Conservation (phyloP, 2,888 invertebrate genomes). For the Punctoribates punctum region DNA sequence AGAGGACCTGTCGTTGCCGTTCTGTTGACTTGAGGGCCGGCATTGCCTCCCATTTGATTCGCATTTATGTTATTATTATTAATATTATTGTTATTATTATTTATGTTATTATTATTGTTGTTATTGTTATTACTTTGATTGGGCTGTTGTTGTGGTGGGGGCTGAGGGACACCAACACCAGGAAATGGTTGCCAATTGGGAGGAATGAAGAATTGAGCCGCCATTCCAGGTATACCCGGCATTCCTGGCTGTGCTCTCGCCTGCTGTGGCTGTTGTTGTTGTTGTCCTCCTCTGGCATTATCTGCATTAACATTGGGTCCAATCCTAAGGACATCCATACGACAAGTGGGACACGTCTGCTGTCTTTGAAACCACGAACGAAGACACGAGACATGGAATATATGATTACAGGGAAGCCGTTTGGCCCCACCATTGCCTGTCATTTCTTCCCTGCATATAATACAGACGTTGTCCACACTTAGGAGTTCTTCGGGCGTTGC, state of each 20-base stretch:
- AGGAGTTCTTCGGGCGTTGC: conserved; percentile 87
- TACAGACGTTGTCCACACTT: conserved; percentile 94
- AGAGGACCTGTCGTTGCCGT: conserved; percentile 1
- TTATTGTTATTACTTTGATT: no score
- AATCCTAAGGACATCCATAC: conserved; percentile 69
- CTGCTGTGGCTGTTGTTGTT: conserved; percentile 42
- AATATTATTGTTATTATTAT: conserved; percentile 6
- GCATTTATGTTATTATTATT: conserved; percentile 1
- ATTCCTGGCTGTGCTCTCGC: conserved; percentile 31
- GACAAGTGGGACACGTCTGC: conserved; percentile 98
- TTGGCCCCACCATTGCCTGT: conserved; percentile 63
- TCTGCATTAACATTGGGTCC: background rate
- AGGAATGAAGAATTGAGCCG: background rate
- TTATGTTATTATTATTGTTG: no score
- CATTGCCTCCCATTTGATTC: background rate
- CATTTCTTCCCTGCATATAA: conserved; percentile 93
- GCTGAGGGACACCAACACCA: conserved; percentile 43
- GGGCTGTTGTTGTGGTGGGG: conserved; percentile 43
- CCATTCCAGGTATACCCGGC: background rate
- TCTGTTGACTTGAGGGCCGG: background rate
- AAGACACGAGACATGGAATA: conserved; percentile 95
- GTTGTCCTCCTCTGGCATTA: conserved; percentile 26
- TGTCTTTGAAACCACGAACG: conserved; percentile 99
- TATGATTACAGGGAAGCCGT: conserved; percentile 97
- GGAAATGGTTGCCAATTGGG: conserved; percentile 14